phyloP scores from a whole-genome alignment of 2,113 vertebrate species.

The Physeter macrocephalus region DNA sequence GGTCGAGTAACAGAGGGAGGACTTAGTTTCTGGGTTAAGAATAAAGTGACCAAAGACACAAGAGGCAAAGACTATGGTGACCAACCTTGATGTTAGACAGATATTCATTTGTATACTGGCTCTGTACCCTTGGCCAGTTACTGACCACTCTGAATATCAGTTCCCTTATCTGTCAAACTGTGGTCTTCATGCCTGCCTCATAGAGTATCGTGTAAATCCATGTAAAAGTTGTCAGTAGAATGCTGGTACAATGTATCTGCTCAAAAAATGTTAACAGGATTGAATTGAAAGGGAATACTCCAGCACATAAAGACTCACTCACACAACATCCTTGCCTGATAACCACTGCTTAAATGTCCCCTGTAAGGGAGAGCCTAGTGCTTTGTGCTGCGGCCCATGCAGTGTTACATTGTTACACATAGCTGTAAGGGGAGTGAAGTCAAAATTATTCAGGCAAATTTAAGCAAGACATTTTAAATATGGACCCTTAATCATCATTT shows the following conservation, averaged over 20 bases:
- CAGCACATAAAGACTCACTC: background rate
- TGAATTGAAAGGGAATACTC: background rate
- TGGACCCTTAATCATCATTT: background rate
- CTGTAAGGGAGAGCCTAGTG: background rate
- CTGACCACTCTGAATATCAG: background rate
- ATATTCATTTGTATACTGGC: background rate
- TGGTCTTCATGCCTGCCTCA: background rate
- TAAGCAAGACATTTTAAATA: background rate
- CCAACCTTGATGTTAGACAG: background rate
- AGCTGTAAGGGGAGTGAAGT: background rate
- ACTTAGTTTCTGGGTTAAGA: background rate
- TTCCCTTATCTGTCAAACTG: background rate
- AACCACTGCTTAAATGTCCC: background rate
- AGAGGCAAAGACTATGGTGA: background rate
- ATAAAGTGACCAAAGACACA: background rate
- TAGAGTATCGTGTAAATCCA: background rate
- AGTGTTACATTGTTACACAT: background rate
- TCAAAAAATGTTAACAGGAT: background rate
- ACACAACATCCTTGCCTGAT: rapidly evolving
- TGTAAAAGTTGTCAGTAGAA: background rate
- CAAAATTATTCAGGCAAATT: background rate
- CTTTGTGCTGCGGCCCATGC: background rate
- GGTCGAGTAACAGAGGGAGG: background rate
- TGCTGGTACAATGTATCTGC: background rate
- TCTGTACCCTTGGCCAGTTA: background rate